Conservation (phyloP, 2,888 invertebrate genomes). For the Himalopsyche anomala region DNA sequence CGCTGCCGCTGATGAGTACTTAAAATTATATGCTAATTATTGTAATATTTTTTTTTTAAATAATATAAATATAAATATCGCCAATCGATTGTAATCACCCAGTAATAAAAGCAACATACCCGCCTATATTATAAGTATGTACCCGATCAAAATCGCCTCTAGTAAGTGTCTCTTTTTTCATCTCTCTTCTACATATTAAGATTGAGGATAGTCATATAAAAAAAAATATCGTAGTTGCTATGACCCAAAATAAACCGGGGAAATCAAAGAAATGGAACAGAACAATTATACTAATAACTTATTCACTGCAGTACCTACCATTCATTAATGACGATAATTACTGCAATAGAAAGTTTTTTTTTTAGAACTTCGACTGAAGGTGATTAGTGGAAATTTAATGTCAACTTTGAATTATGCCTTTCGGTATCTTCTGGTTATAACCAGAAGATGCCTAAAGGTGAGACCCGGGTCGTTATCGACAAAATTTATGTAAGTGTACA, state of each 20-base stretch:
- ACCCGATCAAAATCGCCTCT: not conserved
- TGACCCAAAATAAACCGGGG: constrained; percentile 15
- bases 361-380: no score
- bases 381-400: no score
- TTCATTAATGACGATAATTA: no score
- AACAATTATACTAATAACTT: not conserved
- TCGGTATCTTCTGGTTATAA: no score
- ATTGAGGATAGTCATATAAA: not conserved
- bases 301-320: not conserved
- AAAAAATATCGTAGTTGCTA: not conserved
- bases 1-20: no score
- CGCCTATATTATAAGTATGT: not conserved
- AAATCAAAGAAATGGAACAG: constrained; percentile 15
- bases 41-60: not conserved
- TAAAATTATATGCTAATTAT: no score
- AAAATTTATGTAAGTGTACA: no score
- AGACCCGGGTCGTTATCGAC: no score
- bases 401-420: no score
- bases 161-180: constrained; percentile 6
- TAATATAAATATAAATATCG: not conserved
- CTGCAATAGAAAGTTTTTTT: no score
- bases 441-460: no score
- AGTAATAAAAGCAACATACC: not conserved
- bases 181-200: not conserved
- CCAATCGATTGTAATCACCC: not conserved